Evolutionary conservation across 2,113 vertebrate genomes (phyloP).

Genomic region (Agapornis roseicollis): DNA sequence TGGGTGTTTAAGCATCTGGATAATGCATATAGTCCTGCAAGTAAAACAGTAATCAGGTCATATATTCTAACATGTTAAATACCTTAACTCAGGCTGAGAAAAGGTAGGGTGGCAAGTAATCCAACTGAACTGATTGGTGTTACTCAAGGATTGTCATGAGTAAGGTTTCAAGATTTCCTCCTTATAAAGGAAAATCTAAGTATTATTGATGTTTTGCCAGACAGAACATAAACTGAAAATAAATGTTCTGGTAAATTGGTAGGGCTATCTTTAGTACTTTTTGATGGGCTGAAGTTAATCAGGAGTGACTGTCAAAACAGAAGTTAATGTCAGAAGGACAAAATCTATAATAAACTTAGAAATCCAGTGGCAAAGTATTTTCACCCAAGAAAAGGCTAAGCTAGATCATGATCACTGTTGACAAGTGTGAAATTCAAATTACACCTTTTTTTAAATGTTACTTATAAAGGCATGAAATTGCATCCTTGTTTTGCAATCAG

Average conservation of each 20-base stretch:
- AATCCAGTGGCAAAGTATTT: neutral
- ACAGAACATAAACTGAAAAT: neutral
- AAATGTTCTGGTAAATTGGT: neutral
- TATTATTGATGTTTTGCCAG: neutral
- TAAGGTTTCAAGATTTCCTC: neutral
- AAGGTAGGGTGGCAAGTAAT: neutral
- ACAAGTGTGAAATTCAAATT: constrained; percentile 47
- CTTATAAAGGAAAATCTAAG: neutral
- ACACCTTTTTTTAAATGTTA: neutral
- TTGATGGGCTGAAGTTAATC: neutral
- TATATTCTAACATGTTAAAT: neutral
- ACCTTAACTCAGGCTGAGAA: neutral
- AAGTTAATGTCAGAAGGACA: neutral
- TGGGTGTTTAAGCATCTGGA: neutral
- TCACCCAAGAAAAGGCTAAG: neutral
- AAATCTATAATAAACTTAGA: neutral
- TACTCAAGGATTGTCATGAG: neutral
- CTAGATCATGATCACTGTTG: constrained; percentile 11
- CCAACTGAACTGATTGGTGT: neutral
- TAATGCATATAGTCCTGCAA: neutral
- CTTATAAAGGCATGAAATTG: constrained; percentile 42
- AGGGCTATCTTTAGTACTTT: neutral
- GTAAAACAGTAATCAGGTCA: neutral
- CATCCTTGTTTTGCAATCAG: neutral
- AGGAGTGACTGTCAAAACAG: neutral